phyloP scores from a whole-genome alignment of 2,888 invertebrate species.

The Tryphoninae sp. region DNA sequence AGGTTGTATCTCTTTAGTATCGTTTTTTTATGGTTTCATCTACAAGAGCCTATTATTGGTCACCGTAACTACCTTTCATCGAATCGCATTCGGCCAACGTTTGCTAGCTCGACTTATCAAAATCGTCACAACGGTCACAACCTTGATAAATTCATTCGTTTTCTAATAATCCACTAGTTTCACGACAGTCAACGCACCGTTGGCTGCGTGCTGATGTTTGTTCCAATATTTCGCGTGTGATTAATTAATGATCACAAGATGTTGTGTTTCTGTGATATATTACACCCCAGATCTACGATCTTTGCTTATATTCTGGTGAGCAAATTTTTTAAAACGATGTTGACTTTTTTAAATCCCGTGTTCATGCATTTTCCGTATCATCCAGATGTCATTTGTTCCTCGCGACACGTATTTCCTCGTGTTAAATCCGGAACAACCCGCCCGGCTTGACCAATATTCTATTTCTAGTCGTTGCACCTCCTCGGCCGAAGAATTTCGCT shows the following conservation, averaged over 20 bases:
- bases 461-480: constrained; percentile 9
- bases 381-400: constrained; percentile 60
- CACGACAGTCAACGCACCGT: constrained; percentile 59
- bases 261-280: constrained; percentile 75
- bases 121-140: not conserved
- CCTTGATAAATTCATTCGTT: not conserved
- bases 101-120: constrained; percentile 42
- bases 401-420: constrained; percentile 66
- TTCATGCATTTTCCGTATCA: not conserved
- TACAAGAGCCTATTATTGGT: constrained; percentile 7
- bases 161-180: constrained; percentile 12
- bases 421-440: not conserved
- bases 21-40: no score
- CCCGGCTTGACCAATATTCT: constrained; percentile 2
- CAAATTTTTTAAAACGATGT: constrained; percentile 55
- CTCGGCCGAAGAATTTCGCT: not conserved
- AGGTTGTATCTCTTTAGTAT: no score
- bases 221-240: constrained; percentile 72
- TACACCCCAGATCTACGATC: constrained; percentile 75
- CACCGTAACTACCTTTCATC: constrained; percentile 5
- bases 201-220: constrained; percentile 68
- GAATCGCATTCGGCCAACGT: constrained; percentile 60
- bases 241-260: constrained; percentile 77
- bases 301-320: constrained; percentile 80
- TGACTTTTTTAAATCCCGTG: constrained; percentile 20